Evolutionary conservation across 2,797 vertebrate species (phyloP), one percentile per base, ranked within the genome.

Genomic region (Sebastes trivittatus): DNA sequence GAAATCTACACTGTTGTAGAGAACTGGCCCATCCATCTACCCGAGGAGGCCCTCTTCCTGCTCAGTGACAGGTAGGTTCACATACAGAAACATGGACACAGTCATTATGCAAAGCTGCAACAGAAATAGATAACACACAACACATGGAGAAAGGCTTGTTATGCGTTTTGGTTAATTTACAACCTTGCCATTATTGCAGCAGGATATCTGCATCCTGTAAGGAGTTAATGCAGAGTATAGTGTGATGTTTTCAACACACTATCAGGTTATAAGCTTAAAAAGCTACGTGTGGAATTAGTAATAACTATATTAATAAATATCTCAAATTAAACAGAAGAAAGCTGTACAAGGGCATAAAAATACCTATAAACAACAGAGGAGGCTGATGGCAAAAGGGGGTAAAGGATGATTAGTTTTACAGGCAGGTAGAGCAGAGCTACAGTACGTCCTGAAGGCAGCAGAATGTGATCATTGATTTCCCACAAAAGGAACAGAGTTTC

Each of bases 41-140:
- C 96, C 0, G 91, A 96, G 62, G 96, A 97, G 82, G 96, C 94
- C 0, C 95, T 97, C 18, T 96, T 95, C 27, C 95, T 97, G 88
- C 94, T 98, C 73, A 95, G 93, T 23, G 83, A 93, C 78, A 92
- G 87, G 95, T 95, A 66, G 7, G 64, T n/a, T 70, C 29, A 34
- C 25, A 8, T 9, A 2, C 20, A 30, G 7, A 54, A 11, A 65
- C 14, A 52, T 27, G 5, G 29, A 76, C 18, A n/a, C 25, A 8
- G 10, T 46, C 27, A 56, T 20, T 18, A 13, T 73, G 60, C 32
- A 74, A 77, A 29, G 38, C 27, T 55, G 13, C 11, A 75, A 23
- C n/a, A 63, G 29, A n/a, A 22, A 20, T 0, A 22, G 7, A 30
- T 8, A 30, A 34, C 23, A 27, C 18, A 30, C 7, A 18, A 8